Conservation (phyloP, 2,797 vertebrate genomes). For the Poeciliopsis infans region DNA sequence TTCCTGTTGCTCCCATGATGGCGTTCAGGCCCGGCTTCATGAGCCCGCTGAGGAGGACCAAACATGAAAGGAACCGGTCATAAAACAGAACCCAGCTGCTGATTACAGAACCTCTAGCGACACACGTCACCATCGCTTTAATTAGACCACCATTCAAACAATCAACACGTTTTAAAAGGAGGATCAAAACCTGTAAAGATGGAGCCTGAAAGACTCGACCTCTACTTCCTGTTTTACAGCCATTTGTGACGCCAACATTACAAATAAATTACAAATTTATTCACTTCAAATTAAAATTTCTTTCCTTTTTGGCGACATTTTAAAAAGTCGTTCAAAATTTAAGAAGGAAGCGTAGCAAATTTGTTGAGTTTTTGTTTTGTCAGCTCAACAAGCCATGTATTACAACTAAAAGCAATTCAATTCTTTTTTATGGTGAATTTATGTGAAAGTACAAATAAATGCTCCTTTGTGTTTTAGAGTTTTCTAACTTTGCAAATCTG, state of each 20-base stretch:
- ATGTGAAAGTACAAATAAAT: neutral
- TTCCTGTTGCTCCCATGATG: constrained; percentile 86
- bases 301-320: too few relatives aligned
- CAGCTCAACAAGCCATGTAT: too few relatives aligned
- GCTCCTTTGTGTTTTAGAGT: neutral
- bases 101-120: neutral
- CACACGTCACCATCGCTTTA: neutral
- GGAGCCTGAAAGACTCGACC: neutral
- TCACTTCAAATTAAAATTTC: too few relatives aligned
- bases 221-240: too few relatives aligned
- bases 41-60: constrained; percentile 74
- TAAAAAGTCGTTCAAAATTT: too few relatives aligned
- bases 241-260: too few relatives aligned
- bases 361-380: too few relatives aligned
- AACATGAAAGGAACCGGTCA: neutral
- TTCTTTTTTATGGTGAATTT: neutral
- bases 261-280: too few relatives aligned
- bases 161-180: neutral
- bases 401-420: neutral
- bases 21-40: constrained; percentile 86
- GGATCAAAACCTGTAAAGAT: neutral
- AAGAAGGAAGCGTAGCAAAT: too few relatives aligned
- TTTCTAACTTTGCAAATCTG: neutral
- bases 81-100: neutral
- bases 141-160: neutral